Conservation (phyloP, 2,113 vertebrate species). For the Hydrochoerus hydrochaeris region DNA sequence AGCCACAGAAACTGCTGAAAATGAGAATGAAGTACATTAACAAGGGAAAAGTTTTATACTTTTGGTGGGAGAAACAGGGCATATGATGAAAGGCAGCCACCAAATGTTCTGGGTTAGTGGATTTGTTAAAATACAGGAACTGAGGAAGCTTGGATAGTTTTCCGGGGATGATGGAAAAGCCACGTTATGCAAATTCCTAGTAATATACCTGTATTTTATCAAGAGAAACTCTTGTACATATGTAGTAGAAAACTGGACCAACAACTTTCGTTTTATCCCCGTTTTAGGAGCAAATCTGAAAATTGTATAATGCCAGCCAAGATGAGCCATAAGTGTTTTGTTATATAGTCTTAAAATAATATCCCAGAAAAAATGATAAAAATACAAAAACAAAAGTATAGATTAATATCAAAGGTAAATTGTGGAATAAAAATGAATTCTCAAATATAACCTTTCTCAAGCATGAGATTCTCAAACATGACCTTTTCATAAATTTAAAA, state of each 20-base stretch:
- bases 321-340: background rate
- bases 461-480: too few relatives aligned
- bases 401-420: background rate
- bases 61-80: background rate
- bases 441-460: too few relatives aligned
- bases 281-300: background rate
- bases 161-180: background rate
- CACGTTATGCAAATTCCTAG: background rate
- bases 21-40: background rate
- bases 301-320: background rate
- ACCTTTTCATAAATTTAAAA: slow-evolving; percentile 34
- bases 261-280: background rate
- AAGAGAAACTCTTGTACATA: background rate
- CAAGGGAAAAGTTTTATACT: background rate
- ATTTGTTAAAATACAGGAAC: background rate
- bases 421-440: background rate
- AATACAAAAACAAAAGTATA: background rate
- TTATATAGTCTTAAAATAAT: background rate
- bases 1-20: background rate
- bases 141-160: background rate
- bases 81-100: background rate
- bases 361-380: background rate
- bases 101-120: background rate
- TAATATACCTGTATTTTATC: background rate
- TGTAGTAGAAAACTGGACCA: background rate